Conservation (phyloP, 2,113 vertebrate species). For the Neolamprologus sp. region DNA sequence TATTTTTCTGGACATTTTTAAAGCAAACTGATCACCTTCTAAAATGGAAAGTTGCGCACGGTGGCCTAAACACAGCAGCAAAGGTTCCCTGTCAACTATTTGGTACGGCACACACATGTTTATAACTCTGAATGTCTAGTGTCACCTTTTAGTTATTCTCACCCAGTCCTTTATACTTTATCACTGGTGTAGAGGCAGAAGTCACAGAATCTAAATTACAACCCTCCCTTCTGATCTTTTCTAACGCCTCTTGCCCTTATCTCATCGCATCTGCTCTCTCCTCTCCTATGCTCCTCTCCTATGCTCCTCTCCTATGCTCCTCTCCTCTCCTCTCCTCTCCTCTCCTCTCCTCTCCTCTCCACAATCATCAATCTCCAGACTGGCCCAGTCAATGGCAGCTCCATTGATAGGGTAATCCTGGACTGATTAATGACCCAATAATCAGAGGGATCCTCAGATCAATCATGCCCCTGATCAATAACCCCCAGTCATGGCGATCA, state of each 20-base stretch:
- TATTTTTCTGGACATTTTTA: neutral
- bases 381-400: conserved; percentile 80
- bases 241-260: neutral
- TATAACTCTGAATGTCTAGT: neutral
- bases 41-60: neutral
- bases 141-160: neutral
- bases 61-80: neutral
- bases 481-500: conserved; percentile 61
- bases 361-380: conserved; percentile 85
- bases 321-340: neutral
- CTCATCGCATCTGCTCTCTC: neutral
- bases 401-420: conserved; percentile 77
- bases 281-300: neutral
- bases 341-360: neutral
- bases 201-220: conserved; percentile 5
- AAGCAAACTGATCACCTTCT: neutral
- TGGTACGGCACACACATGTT: neutral
- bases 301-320: no score
- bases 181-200: neutral
- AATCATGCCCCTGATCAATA: conserved; percentile 84
- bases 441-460: conserved; percentile 78
- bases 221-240: neutral
- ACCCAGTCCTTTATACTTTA: neutral
- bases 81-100: neutral
- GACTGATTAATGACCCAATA: conserved; percentile 78